A percentile compares a stretch with the other conserved stretches of the same genome.
phyloP scores from a whole-genome alignment of 2,113 vertebrate genomes.

The Channa argus region DNA sequence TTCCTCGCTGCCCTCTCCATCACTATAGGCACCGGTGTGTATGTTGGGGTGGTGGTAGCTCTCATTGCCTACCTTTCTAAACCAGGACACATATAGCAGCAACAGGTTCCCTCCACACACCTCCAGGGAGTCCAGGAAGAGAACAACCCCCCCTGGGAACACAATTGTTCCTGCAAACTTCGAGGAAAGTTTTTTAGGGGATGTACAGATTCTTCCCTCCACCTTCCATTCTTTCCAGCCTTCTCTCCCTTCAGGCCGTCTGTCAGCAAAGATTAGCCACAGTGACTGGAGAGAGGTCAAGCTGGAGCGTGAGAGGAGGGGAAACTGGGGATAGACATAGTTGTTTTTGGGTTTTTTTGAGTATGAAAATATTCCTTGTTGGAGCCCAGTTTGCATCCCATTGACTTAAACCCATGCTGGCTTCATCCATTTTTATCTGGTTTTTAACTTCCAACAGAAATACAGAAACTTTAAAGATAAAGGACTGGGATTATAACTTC shows the following conservation, averaged over 20 bases:
- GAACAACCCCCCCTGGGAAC: constrained; percentile 50
- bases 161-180: constrained; percentile 47
- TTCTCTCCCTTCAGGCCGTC: constrained; percentile 59
- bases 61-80: constrained; percentile 97
- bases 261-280: constrained; percentile 67
- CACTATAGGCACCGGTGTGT: constrained; percentile 95
- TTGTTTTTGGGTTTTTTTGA: constrained; percentile 31
- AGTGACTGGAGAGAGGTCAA: constrained; percentile 61
- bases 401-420: constrained; percentile 26
- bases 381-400: constrained; percentile 52
- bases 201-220: constrained; percentile 47
- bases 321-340: constrained; percentile 25
- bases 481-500: constrained; percentile 34
- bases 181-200: constrained; percentile 51
- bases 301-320: constrained; percentile 48
- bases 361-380: constrained; percentile 47
- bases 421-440: constrained; percentile 20
- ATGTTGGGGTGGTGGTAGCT: constrained; percentile 94
- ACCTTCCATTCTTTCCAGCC: constrained; percentile 42
- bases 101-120: constrained; percentile 9
- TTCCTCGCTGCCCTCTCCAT: constrained; percentile 96
- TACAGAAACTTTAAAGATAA: constrained; percentile 19
- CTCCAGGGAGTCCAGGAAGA: constrained; percentile 51
- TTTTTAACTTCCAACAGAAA: constrained; percentile 32
- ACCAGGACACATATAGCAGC: constrained; percentile 90